A percentile compares a stretch with the other conserved stretches of the same genome.
Evolutionary conservation across 2,113 vertebrate species (phyloP).

Genomic region (Onychorhynchus coronatus): DNA sequence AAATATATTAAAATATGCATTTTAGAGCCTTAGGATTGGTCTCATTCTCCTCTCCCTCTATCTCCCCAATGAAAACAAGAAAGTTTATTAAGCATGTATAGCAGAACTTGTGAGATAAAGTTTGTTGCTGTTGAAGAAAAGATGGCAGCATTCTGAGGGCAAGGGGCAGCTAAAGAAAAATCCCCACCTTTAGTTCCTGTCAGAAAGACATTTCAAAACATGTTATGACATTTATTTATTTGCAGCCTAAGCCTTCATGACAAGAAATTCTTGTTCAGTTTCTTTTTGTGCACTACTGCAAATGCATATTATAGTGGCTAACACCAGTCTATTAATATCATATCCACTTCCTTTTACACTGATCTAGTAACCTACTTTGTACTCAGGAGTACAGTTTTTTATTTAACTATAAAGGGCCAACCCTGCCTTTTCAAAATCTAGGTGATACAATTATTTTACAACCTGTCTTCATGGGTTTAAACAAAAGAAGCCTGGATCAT

Average conservation of each 20-base stretch:
- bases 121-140: not conserved
- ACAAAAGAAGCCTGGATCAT: not conserved
- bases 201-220: not conserved
- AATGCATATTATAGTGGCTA: not conserved
- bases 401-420: not conserved
- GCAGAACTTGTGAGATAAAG: not conserved
- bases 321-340: not conserved
- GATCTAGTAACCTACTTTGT: not conserved
- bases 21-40: not conserved
- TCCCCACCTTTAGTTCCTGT: not conserved
- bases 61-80: not conserved
- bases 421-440: not conserved
- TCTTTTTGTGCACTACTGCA: not conserved
- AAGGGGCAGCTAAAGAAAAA: not conserved
- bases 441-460: not conserved
- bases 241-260: not conserved
- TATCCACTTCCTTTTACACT: constrained; percentile 6
- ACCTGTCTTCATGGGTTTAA: not conserved
- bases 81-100: not conserved
- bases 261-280: not conserved
- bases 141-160: not conserved
- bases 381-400: not conserved
- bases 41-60: not conserved
- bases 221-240: not conserved
- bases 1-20: not conserved